Evolutionary conservation across 1,140 invertebrate genomes (phyloP).

Genomic region (Neodiprion lecontei): DNA sequence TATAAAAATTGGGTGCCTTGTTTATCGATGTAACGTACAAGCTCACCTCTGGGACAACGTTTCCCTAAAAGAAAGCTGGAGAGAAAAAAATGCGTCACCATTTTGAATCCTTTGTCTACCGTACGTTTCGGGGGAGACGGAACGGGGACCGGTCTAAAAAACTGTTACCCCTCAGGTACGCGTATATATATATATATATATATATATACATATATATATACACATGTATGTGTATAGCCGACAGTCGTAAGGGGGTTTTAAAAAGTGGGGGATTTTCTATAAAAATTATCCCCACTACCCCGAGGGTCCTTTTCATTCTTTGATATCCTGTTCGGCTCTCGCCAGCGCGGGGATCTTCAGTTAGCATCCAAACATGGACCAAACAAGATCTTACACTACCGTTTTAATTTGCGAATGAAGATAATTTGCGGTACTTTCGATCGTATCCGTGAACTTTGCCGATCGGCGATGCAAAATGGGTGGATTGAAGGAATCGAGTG

Average conservation of each 20-base stretch:
- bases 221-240: background rate
- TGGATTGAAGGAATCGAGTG: background rate
- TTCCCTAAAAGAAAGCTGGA: constrained; percentile 27
- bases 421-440: background rate
- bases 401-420: background rate
- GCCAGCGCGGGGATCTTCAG: constrained; percentile 38
- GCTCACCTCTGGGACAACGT: constrained; percentile 22
- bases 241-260: constrained; percentile 13
- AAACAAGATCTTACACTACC: constrained; percentile 33
- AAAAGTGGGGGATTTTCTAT: constrained; percentile 36
- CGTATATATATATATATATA: constrained; percentile 4
- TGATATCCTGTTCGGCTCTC: constrained; percentile 53
- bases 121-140: constrained; percentile 19
- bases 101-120: constrained; percentile 47
- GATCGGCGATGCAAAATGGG: background rate
- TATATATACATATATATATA: constrained; percentile 5
- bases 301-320: constrained; percentile 59
- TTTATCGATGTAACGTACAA: no score
- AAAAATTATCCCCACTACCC: constrained; percentile 49
- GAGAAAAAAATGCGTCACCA: constrained; percentile 33
- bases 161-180: constrained; percentile 39
- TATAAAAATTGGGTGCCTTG: constrained; percentile 10
- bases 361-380: constrained; percentile 60
- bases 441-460: background rate
- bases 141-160: constrained; percentile 49